Conservation (phyloP, 2,888 invertebrate species). For the Pandemis heparana region DNA sequence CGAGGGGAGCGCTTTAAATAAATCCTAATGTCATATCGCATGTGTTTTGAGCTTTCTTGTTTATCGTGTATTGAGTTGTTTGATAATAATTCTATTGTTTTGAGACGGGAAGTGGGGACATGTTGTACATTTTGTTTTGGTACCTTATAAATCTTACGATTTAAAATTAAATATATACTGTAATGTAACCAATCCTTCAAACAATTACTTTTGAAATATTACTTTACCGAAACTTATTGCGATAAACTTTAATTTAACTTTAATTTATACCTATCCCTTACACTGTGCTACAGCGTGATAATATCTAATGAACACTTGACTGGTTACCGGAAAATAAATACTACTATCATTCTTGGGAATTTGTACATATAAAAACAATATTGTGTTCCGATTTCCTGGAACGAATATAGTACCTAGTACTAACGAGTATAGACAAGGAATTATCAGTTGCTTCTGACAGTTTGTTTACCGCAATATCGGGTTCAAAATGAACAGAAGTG, state of each 20-base stretch:
- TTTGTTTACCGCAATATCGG: slow-evolving; percentile 54
- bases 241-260: too few relatives aligned
- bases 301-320: slow-evolving; percentile 18
- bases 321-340: slow-evolving; percentile 32
- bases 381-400: slow-evolving; percentile 62
- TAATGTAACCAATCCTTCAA: too few relatives aligned
- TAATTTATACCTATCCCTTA: not conserved
- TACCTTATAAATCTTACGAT: not conserved
- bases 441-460: slow-evolving; percentile 64
- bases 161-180: too few relatives aligned
- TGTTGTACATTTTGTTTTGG: not conserved
- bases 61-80: not conserved
- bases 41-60: not conserved
- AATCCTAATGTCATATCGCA: not conserved
- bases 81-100: not conserved
- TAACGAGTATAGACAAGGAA: slow-evolving; percentile 54
- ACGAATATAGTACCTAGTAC: slow-evolving; percentile 61
- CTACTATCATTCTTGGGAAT: slow-evolving; percentile 48
- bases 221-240: too few relatives aligned
- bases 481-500: slow-evolving; percentile 48
- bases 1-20: not conserved
- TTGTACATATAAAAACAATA: slow-evolving; percentile 51
- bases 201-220: too few relatives aligned
- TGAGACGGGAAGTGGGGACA: not conserved
- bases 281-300: slow-evolving; percentile 17